Evolutionary conservation across 1,140 invertebrate species (phyloP), one percentile per base, ranked within the genome.

Genomic region (Antheraea mylitta): DNA sequence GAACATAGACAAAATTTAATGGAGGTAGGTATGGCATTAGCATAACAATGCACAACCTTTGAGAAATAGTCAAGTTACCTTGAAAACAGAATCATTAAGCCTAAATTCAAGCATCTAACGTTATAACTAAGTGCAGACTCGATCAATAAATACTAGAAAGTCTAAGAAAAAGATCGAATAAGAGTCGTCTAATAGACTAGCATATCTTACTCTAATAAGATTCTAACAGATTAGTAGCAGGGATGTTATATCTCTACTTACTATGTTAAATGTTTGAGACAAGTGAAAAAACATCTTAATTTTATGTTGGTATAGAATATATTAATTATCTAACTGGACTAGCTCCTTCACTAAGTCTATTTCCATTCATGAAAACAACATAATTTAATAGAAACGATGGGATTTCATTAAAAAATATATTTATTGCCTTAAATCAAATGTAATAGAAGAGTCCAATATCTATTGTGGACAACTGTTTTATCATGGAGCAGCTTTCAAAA

Each of bases 321-420:
- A 81, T 80, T 88, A 86, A 84, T 71, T 59, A n/a, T 73, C 82
- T 88, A 87, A 78, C 65, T 80, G 84, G 89, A 89, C 87, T 89
- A 89, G 87, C 76, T 89, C 87, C 86, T 86, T 88, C 78, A 85
- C 74, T 89, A 86, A 80, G 73, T 70, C 82, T 88, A 88, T 71
- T 71, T 79, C 72, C 38, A 16, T 16, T 53, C 4, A 53, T 53
- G 45, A 53, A 53, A 53, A 53, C 45, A 53, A 13, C 13, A 16
- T 53, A 53, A 53, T 53, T 16, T 7, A 16, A 53, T 53, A 45
- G 38, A 65, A 63, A 63, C 61, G 61, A 63, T 61, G 59, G 10
- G 18, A 8, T 10, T 61, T 22, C 8, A 8, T 36, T 22, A 61
- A 61, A 61, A 19, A 13, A 42, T 64, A n/a, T 38, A 48, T 8